Base-by-base conservation (phyloP, 2,888 invertebrate genomes). In the Pandemis cinnamomeana region DNA sequence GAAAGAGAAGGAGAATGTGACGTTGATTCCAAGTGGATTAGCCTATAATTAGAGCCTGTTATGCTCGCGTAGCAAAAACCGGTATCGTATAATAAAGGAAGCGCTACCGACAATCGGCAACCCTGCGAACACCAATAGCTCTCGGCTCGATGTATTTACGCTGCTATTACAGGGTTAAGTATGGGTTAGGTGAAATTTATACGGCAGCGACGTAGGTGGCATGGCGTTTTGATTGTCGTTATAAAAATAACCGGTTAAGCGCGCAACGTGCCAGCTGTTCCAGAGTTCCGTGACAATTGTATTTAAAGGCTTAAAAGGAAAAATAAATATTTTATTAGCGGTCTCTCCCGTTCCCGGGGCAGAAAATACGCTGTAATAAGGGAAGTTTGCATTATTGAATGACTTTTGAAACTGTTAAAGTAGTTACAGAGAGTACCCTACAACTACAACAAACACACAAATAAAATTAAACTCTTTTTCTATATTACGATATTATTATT, bases 141-240 rank as follows among this genome's bases (percentile, higher is more conserved):
- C 69, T 64, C 60, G 64, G 69, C 73, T 60, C 62, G 72, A 68
- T 72, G 73, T 73, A 73, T 73, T 73, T 73, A 73, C 73, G 73
- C 73, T 46, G 73, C 73, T 70, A 73, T 73, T 73, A 73, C 73
- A 58, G 73, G 73, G 73, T 66, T 73, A 73, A 73, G 73, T 73
- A 73, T 73, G 73, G 73, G 73, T 73, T 73, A 69, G 73, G 73
- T 73, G 73, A 73, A 73, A 72, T 72, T 68, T 72, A 72, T 73
- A 73, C 72, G 69, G 67, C 73, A 51, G 72, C 72, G 55, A 51
- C 73, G 73, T 73, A 73, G 73, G 73, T 73, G 73, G 73, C 69
- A 66, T 44, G 64, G 69, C 69, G 73, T 70, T 73, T 73, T 73
- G 73, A 73, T 73, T 73, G 73, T 66, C 69, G 64, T 70, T 73